Conservation (phyloP, 2,113 vertebrate genomes). For the Protomyctophum bolini region DNA sequence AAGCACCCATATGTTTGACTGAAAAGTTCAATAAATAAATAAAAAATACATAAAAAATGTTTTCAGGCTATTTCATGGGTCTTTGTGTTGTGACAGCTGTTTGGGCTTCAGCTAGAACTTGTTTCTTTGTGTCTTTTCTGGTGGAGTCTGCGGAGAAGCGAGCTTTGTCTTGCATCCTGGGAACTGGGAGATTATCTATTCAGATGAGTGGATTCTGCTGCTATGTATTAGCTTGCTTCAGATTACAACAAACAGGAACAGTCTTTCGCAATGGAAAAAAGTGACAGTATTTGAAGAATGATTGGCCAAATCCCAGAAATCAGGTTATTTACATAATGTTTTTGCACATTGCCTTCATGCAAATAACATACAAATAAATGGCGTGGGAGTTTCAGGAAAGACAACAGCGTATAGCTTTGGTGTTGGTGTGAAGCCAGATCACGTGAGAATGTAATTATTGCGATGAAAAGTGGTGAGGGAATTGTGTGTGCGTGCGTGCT, state of each 20-base stretch:
- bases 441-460: conserved; percentile 27
- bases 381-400: neutral
- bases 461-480: conserved; percentile 15
- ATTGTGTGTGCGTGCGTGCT: neutral
- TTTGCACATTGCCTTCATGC: conserved; percentile 1
- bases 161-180: neutral
- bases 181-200: neutral
- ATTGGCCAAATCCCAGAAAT: neutral
- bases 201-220: no score
- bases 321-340: no score
- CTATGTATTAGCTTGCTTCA: no score
- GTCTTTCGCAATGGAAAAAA: neutral
- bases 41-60: conserved; percentile 25
- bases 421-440: conserved; percentile 25
- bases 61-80: conserved; percentile 3
- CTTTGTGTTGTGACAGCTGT: conserved; percentile 11
- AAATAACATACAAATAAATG: neutral
- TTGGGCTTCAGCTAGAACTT: neutral
- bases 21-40: conserved; percentile 16
- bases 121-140: conserved; percentile 13
- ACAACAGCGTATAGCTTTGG: neutral
- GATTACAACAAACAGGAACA: no score
- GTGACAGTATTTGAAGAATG: neutral
- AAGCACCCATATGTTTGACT: conserved; percentile 16
- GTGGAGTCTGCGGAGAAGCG: neutral